Evolutionary conservation across 2,797 vertebrate species (phyloP).

Genomic region (Falco biarmicus): DNA sequence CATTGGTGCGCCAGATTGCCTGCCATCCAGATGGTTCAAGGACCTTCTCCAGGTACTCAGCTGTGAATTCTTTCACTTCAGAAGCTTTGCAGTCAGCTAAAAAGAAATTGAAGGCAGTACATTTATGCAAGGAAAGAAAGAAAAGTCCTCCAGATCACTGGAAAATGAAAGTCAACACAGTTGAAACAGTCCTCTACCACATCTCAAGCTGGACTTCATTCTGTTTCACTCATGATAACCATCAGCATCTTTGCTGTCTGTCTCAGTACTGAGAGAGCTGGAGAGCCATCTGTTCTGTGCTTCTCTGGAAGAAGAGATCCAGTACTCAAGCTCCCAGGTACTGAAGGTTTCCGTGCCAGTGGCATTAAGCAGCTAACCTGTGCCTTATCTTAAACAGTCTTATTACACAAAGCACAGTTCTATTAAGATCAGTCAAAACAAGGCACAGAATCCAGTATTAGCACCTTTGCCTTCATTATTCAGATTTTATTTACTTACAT

Average conservation of each 20-base stretch:
- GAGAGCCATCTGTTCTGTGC: neutral
- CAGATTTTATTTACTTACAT: neutral
- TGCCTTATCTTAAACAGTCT: neutral
- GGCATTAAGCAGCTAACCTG: neutral
- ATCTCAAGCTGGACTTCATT: neutral
- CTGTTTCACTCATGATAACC: neutral
- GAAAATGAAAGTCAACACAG: neutral
- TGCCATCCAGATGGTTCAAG: constrained; percentile 91
- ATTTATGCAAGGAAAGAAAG: neutral
- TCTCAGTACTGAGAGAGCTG: neutral
- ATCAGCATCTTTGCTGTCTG: neutral
- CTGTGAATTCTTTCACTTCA: constrained; percentile 88
- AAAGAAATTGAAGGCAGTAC: neutral
- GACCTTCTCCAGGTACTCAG: constrained; percentile 93
- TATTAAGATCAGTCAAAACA: neutral
- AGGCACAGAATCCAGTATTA: neutral
- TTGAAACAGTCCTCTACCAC: neutral
- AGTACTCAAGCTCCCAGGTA: neutral
- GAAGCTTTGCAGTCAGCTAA: constrained; percentile 95
- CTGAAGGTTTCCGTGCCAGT: neutral
- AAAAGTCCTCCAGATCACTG: neutral
- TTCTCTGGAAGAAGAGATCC: neutral
- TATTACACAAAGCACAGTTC: neutral
- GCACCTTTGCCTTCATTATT: neutral
- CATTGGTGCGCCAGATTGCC: constrained; percentile 89